phyloP scores from a whole-genome alignment of 2,797 vertebrate genomes.

The Aplochiton taeniatus region DNA sequence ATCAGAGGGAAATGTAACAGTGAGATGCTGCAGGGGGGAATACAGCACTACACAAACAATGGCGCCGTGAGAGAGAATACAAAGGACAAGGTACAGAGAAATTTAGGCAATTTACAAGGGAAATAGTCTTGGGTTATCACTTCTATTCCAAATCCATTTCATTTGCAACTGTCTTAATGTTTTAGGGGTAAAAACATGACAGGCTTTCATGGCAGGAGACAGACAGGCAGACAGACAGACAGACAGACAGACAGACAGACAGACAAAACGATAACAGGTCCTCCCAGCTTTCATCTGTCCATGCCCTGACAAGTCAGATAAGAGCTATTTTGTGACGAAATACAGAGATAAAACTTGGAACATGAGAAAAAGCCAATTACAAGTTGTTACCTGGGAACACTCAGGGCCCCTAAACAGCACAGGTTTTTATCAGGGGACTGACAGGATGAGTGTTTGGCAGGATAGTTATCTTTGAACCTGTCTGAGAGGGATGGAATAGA shows the following conservation, averaged over 20 bases:
- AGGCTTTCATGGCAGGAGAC: slow-evolving; percentile 31
- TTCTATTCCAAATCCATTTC: slow-evolving; percentile 32
- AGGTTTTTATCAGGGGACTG: slow-evolving; percentile 11
- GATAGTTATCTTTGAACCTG: not conserved
- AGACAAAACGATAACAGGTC: not conserved
- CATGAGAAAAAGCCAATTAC: slow-evolving; percentile 73
- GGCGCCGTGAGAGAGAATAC: slow-evolving; percentile 20
- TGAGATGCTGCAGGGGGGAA: slow-evolving; percentile 40
- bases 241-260: slow-evolving; percentile 1
- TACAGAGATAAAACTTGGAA: slow-evolving; percentile 69
- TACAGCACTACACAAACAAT: slow-evolving; percentile 42
- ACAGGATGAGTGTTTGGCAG: slow-evolving; percentile 24
- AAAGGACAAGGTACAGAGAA: slow-evolving; percentile 44
- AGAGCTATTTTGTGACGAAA: slow-evolving; percentile 75
- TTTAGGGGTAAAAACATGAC: slow-evolving; percentile 21
- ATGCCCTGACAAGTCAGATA: slow-evolving; percentile 72
- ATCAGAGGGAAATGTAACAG: slow-evolving; percentile 27
- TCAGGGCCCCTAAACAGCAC: slow-evolving; percentile 42
- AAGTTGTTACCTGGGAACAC: slow-evolving; percentile 50
- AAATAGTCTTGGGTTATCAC: slow-evolving; percentile 32
- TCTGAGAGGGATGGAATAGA: not conserved
- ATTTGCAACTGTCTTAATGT: slow-evolving; percentile 41
- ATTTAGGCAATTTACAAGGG: slow-evolving; percentile 37
- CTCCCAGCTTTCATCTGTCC: slow-evolving; percentile 42
- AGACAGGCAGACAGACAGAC: slow-evolving; percentile 20